A percentile compares a stretch with the other conserved stretches of the same genome.
Evolutionary conservation across 2,113 vertebrate genomes (phyloP).

Genomic region (Donacobius atricapilla): DNA sequence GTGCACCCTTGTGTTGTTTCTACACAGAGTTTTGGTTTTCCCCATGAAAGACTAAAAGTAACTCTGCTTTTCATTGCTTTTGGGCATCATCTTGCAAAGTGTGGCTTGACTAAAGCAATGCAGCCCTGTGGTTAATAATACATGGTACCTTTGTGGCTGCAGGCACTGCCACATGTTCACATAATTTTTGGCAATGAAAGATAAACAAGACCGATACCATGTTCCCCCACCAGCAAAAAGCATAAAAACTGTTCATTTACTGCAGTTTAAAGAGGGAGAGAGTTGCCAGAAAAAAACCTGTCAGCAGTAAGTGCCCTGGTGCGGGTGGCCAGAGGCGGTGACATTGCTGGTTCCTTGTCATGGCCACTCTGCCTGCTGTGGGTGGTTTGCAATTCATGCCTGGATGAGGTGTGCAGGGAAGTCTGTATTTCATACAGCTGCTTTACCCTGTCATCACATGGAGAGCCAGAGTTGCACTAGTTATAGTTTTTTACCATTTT

Average conservation of each 20-base stretch:
- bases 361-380: background rate
- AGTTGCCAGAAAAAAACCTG: background rate
- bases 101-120: background rate
- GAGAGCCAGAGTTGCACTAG: background rate
- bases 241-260: background rate
- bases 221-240: background rate
- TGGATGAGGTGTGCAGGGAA: background rate
- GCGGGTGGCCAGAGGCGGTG: fast-evolving
- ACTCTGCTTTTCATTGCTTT: background rate
- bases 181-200: background rate
- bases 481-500: background rate
- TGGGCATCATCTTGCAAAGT: background rate
- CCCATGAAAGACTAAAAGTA: background rate
- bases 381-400: background rate
- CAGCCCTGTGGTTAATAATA: background rate
- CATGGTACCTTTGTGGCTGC: background rate
- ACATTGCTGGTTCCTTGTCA: background rate
- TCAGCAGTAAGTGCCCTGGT: background rate
- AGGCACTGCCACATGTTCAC: background rate
- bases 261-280: background rate
- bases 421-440: background rate
- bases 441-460: background rate
- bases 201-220: background rate
- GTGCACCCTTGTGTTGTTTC: background rate
- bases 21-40: background rate